phyloP scores from a whole-genome alignment of 92 coral and sea anemone genomes.

The Epizoanthus illoricatus region DNA sequence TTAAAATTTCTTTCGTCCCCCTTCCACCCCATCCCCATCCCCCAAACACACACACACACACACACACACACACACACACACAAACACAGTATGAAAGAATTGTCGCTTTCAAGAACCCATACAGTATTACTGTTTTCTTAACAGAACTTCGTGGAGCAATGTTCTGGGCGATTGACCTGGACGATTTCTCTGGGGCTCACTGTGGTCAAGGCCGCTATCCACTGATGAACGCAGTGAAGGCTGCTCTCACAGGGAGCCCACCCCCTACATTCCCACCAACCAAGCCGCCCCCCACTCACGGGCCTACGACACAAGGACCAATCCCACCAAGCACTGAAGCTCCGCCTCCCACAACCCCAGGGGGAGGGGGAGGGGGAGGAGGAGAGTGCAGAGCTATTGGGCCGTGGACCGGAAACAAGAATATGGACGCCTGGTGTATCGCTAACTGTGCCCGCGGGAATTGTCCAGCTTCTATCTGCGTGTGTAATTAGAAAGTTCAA shows the following conservation, averaged over 20 bases:
- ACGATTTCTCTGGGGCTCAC: slow-evolving; percentile 81
- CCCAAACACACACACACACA: too few species aligned
- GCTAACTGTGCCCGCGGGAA: slow-evolving; percentile 58
- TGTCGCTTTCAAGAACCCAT: too few species aligned
- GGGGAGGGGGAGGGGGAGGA: slow-evolving; percentile 14
- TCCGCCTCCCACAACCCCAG: slow-evolving; percentile 32
- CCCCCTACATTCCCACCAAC: slow-evolving; percentile 65
- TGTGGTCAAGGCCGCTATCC: slow-evolving; percentile 89
- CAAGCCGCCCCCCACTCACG: neutral
- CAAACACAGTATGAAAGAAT: too few species aligned
- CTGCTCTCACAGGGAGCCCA: slow-evolving; percentile 67
- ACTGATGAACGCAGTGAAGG: slow-evolving; percentile 78
- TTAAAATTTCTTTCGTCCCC: too few species aligned
- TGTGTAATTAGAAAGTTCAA: slow-evolving; percentile 41
- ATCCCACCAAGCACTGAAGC: slow-evolving; percentile 3
- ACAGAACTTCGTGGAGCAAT: slow-evolving; percentile 80
- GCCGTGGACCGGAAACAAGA: slow-evolving; percentile 52
- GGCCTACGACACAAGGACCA: slow-evolving; percentile 8
- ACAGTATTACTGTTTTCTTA: too few species aligned
- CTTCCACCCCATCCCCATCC: too few species aligned
- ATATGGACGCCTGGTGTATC: slow-evolving; percentile 67
- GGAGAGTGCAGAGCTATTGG: slow-evolving; percentile 60
- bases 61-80: too few species aligned
- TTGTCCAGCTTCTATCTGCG: slow-evolving; percentile 62
- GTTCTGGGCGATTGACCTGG: slow-evolving; percentile 96